These are phyloP conservation scores for Gymnothorax reevesii DNA, from an alignment of 2,797 vertebrate species.

Conservation along the genomic window DNA sequence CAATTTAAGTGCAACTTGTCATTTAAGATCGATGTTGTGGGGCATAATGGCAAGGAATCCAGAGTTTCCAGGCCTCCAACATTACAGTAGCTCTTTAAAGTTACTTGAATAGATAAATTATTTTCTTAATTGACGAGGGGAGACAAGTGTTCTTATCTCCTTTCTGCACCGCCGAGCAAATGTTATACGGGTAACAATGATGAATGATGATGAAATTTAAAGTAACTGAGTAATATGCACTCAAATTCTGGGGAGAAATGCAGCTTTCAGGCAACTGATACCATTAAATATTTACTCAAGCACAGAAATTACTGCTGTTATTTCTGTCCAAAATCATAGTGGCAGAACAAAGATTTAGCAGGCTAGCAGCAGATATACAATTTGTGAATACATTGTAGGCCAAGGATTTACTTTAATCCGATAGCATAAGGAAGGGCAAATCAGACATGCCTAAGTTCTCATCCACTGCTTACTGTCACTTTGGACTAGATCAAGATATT, in stretches of 20 bases:
- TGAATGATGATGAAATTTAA: background rate
- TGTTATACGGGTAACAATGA: background rate
- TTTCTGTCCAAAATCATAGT: background rate
- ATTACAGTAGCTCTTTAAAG: background rate
- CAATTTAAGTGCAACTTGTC: background rate
- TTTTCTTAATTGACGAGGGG: background rate
- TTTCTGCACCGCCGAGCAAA: background rate
- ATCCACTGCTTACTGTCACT: constrained; percentile 1
- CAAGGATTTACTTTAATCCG: constrained; percentile 21
- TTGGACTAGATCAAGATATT: background rate
- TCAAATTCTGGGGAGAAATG: background rate
- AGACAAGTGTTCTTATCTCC: background rate
- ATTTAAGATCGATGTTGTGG: background rate
- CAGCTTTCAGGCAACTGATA: background rate
- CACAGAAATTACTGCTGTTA: background rate
- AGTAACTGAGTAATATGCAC: background rate
- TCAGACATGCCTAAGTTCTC: background rate
- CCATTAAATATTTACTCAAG: background rate
- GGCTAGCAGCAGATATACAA: constrained; percentile 24
- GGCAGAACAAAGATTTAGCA: background rate
- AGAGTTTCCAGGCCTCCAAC: background rate
- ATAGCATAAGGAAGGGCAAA: background rate
- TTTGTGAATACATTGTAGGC: constrained; percentile 30
- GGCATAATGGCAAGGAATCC: background rate
- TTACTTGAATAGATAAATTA: background rate